Evolutionary conservation across 1,140 invertebrate species (phyloP).

Genomic region (Helicoverpa zea): DNA sequence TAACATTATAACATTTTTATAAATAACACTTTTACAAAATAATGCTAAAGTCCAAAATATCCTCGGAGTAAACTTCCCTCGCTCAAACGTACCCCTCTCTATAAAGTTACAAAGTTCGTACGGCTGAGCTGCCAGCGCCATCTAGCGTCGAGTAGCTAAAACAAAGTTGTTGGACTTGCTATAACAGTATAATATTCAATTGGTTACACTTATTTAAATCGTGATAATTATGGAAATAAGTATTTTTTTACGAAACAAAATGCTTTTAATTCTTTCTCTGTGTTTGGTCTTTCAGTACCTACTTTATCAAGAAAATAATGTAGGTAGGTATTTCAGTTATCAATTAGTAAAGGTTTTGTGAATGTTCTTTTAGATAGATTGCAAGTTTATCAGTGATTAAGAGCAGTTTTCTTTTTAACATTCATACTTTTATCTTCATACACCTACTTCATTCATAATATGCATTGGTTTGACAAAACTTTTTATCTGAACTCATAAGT

Average conservation of each 20-base stretch:
- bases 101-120: not conserved
- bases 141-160: constrained; percentile 72
- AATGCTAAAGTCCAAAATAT: not conserved
- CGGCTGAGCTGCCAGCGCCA: constrained; percentile 59
- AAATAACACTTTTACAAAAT: no score
- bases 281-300: not conserved
- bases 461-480: no score
- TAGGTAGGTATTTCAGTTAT: not conserved
- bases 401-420: no score
- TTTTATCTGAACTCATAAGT: not conserved
- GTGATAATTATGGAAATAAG: no score
- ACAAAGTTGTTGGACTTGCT: not conserved
- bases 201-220: not conserved
- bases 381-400: no score
- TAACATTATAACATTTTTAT: no score
- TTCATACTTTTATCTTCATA: no score
- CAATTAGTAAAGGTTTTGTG: no score
- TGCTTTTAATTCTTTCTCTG: no score
- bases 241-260: not conserved
- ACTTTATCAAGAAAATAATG: not conserved
- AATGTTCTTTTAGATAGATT: no score
- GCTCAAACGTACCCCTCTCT: not conserved
- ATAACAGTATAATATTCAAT: not conserved
- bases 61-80: not conserved
- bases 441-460: no score